Evolutionary conservation across 2,113 vertebrate species (phyloP).

Genomic region (Rhea pennata): DNA sequence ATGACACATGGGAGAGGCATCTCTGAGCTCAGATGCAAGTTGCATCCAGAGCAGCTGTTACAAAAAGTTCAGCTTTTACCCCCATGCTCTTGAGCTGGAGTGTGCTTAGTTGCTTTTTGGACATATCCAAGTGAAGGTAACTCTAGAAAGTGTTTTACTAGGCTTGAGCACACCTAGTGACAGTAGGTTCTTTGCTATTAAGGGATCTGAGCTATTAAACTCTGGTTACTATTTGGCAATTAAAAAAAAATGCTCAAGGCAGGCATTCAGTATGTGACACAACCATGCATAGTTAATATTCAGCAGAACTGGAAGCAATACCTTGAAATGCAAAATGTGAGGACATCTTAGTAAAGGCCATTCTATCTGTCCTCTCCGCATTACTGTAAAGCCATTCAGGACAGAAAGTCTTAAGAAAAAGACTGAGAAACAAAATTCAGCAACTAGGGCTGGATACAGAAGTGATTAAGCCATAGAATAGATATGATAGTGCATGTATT

Average conservation of each 20-base stretch:
- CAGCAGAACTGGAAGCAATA: background rate
- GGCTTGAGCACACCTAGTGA: background rate
- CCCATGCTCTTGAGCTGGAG: background rate
- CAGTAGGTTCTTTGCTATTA: background rate
- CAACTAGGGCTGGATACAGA: background rate
- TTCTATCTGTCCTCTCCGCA: background rate
- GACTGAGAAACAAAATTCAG: background rate
- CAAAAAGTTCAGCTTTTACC: rapidly evolving
- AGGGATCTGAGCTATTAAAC: background rate
- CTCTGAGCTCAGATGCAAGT: background rate
- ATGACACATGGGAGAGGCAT: background rate
- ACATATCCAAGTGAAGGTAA: rapidly evolving
- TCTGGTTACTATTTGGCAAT: no score
- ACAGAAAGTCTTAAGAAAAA: background rate
- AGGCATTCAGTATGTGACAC: background rate
- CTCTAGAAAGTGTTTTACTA: background rate
- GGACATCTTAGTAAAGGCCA: background rate
- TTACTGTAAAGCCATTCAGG: background rate
- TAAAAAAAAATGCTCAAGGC: background rate
- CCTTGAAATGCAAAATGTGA: background rate
- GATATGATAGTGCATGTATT: background rate
- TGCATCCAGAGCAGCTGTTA: background rate
- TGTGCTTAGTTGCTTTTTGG: background rate
- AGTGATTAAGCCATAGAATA: background rate
- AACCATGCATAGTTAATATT: background rate